Evolutionary conservation across 2,113 vertebrate genomes (phyloP).

Genomic region (Pelusios castaneus): DNA sequence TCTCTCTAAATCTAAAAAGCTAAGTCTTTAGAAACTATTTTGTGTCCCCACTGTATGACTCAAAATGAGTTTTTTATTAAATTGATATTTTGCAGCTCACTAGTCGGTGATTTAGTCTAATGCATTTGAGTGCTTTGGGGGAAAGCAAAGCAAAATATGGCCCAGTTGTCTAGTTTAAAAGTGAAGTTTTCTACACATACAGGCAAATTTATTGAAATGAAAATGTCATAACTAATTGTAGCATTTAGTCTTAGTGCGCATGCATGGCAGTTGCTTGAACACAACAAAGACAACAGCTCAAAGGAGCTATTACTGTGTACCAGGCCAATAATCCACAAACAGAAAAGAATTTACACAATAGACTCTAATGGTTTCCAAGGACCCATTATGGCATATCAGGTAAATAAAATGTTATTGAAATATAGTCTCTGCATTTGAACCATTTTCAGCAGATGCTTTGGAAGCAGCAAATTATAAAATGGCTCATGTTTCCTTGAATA

Average conservation of each 20-base stretch:
- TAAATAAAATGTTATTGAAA: conserved; percentile 62
- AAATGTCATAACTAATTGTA: conserved; percentile 30
- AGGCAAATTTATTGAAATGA: not conserved
- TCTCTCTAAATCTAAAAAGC: not conserved
- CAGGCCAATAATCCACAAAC: conserved; percentile 50
- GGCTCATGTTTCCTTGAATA: not conserved
- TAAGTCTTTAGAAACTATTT: not conserved
- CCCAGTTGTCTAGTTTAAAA: conserved; percentile 15
- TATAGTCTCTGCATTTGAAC: conserved; percentile 50
- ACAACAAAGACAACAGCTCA: conserved; percentile 18
- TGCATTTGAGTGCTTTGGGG: not conserved
- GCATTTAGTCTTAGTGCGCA: not conserved
- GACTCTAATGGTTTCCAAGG: conserved; percentile 43
- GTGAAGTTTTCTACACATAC: not conserved
- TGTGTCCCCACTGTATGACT: not conserved
- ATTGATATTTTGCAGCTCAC: not conserved
- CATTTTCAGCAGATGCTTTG: conserved; percentile 33
- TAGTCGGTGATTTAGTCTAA: not conserved
- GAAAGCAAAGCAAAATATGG: not conserved
- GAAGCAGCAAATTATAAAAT: conserved; percentile 25
- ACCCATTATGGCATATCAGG: conserved; percentile 17
- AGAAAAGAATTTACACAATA: conserved; percentile 8
- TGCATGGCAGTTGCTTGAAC: not conserved
- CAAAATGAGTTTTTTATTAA: not conserved
- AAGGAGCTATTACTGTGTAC: not conserved